These are phyloP conservation scores for Heteromurus nitidus DNA, from an alignment of 2,888 invertebrate species.

Conservation along the genomic window DNA sequence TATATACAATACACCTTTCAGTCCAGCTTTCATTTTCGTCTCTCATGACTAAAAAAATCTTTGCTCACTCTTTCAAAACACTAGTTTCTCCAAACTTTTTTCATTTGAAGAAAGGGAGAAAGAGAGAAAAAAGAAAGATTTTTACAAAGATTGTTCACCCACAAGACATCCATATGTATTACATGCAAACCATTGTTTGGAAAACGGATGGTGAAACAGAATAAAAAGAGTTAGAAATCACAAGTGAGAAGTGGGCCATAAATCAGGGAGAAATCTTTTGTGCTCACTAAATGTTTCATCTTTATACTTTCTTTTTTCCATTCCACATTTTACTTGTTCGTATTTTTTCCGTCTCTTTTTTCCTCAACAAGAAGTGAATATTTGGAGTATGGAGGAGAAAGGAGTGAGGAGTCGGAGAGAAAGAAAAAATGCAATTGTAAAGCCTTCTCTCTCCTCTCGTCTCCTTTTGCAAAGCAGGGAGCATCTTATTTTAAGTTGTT, in stretches of 20 bases:
- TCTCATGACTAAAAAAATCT: slow-evolving; percentile 4
- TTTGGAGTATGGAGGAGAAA: slow-evolving; percentile 42
- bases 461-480: slow-evolving; percentile 45
- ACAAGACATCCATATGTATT: slow-evolving; percentile 67
- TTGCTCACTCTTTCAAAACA: slow-evolving; percentile 50
- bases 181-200: slow-evolving; percentile 66
- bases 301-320: slow-evolving; percentile 72
- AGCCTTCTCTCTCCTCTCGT: slow-evolving; percentile 33
- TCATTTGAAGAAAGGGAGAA: slow-evolving; percentile 53
- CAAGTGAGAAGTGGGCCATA: slow-evolving; percentile 73
- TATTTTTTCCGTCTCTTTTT: slow-evolving; percentile 66
- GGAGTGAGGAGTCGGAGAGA: slow-evolving; percentile 31
- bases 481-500: slow-evolving; percentile 64
- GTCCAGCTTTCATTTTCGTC: background rate
- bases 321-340: slow-evolving; percentile 68
- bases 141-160: slow-evolving; percentile 64
- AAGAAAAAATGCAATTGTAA: slow-evolving; percentile 59
- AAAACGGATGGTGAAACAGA: slow-evolving; percentile 66
- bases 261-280: slow-evolving; percentile 73
- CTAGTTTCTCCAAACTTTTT: slow-evolving; percentile 55
- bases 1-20: background rate
- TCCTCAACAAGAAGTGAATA: slow-evolving; percentile 40
- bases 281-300: slow-evolving; percentile 73
- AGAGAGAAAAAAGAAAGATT: slow-evolving; percentile 34
- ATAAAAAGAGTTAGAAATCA: slow-evolving; percentile 67